Percentiles rank a stretch among this genome's conserved stretches.
Evolutionary conservation across 2,113 vertebrate genomes (phyloP).

Genomic region (Sorex fumeus): DNA sequence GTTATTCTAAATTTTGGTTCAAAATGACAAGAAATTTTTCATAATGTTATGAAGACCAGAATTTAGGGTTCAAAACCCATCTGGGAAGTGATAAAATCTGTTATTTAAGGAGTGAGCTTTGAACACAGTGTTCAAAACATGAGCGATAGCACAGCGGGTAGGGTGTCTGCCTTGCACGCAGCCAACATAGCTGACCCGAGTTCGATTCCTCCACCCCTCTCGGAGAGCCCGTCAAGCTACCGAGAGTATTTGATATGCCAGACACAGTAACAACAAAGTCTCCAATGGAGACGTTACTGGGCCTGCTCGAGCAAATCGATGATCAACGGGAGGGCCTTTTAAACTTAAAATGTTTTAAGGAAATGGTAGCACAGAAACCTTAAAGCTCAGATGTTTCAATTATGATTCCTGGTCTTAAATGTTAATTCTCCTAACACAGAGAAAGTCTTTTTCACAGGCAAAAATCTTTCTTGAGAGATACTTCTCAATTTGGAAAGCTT

Average conservation of each 20-base stretch:
- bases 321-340: too few species aligned
- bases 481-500: conserved; percentile 65
- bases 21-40: conserved; percentile 43
- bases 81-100: conserved; percentile 2
- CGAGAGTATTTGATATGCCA: too few species aligned
- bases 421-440: conserved; percentile 46
- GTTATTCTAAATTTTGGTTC: conserved; percentile 50
- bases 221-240: too few species aligned
- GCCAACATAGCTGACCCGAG: too few species aligned
- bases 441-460: conserved; percentile 48
- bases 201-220: too few species aligned
- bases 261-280: too few species aligned
- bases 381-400: conserved; percentile 26
- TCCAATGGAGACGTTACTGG: too few species aligned
- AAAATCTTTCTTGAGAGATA: conserved; percentile 36
- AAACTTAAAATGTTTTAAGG: conserved; percentile 59
- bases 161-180: too few species aligned
- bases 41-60: conserved; percentile 46
- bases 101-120: conserved; percentile 25
- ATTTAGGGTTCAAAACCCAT: conserved; percentile 16
- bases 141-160: too few species aligned
- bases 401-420: conserved; percentile 60
- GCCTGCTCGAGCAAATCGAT: too few species aligned
- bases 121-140: conserved; percentile 36
- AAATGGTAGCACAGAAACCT: conserved; percentile 42